Base-by-base conservation (phyloP, 2,888 invertebrate species). In the Euplexia lucipara region DNA sequence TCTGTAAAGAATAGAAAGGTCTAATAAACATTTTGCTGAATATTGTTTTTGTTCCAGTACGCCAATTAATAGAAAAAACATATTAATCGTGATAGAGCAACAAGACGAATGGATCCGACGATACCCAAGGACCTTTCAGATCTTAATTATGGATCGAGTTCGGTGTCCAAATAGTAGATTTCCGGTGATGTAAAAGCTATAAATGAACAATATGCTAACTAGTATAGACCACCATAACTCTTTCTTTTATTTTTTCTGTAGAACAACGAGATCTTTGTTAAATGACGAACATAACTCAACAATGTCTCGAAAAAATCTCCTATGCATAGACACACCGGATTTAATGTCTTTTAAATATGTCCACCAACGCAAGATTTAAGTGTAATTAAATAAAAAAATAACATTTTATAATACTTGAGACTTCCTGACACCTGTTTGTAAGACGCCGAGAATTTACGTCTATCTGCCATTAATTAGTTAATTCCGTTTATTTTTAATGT, bases 1-100 rank as follows among this genome's bases (percentile, higher is more conserved):
- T 95, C 95, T 95, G 94, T n/a, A 91, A 91, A 79, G 58, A 71
- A 65, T 7, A 30, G 8, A 57, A 0, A 42, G 4, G 14, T 6
- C 6, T 26, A 45, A 34, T 35, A 47, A 30, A 37, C 1, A 47
- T 22, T 2, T 32, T 2, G n/a, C n/a, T n/a, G n/a, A n/a, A n/a
- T n/a, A n/a, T n/a, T n/a, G 2, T 22, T 7, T 42, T 42, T 42
- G 20, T 20, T 20, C 20, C 12, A 20, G 42, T 26, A 7, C 26
- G 26, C 2, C 26, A 26, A 26, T 3, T 26, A 26, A 26, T 26
- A 26, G 5, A 6, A 12, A 7, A 12, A 5, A 39, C 18, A 39
- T 6, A 1, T n/a, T 6, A n/a, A 60, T 60, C 16, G 5, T 30
- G 10, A 37, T 3, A 42, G 3, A 20, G 5, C 22, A 58, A 16